Evolutionary conservation across 2,888 invertebrate genomes (phyloP).

Genomic region (Dione vanillae): DNA sequence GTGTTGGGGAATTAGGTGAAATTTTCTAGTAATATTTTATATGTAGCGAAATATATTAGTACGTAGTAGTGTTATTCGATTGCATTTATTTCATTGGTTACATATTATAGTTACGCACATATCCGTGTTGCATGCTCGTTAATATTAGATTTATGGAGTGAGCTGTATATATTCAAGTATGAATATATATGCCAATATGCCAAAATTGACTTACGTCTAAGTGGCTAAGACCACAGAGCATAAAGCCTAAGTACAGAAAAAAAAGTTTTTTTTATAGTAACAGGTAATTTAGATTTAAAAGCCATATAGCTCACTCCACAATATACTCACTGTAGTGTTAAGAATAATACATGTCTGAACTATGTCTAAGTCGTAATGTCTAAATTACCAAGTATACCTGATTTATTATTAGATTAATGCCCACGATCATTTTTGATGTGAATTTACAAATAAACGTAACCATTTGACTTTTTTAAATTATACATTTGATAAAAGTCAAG

Average conservation of each 20-base stretch:
- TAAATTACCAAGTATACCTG: constrained; percentile 65
- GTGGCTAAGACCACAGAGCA: not conserved
- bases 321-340: constrained; percentile 60
- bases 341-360: constrained; percentile 86
- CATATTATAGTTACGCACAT: constrained; percentile 27
- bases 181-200: too few species aligned
- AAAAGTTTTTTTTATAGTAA: not conserved
- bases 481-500: constrained; percentile 23
- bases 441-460: constrained; percentile 48
- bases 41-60: constrained; percentile 24
- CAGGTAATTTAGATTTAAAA: not conserved
- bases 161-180: too few species aligned
- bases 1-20: not conserved
- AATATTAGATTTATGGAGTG: constrained; percentile 26
- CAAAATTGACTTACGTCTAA: too few species aligned
- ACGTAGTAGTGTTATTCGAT: constrained; percentile 22
- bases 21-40: constrained; percentile 29
- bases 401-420: constrained; percentile 65
- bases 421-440: constrained; percentile 57
- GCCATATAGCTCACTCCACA: constrained; percentile 37
- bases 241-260: not conserved
- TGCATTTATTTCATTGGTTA: constrained; percentile 26
- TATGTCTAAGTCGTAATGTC: constrained; percentile 69
- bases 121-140: constrained; percentile 34
- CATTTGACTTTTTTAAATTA: constrained; percentile 39